Conservation (phyloP, 30 jellyfish, hydroid and myxozoan species). For the Hydractinia echinata region DNA sequence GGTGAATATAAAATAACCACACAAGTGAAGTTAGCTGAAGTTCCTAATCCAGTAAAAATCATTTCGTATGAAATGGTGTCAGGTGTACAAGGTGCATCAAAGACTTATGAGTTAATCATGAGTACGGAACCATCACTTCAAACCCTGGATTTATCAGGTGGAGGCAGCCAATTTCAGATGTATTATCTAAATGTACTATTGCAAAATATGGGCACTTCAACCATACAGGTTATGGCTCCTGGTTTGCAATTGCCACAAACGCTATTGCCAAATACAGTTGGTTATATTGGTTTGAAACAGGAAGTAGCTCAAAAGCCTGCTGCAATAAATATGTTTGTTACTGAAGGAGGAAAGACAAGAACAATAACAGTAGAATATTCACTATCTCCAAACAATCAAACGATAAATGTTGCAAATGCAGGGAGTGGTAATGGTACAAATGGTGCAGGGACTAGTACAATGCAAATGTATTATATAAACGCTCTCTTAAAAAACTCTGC, state of each 20-base stretch:
- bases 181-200: background rate
- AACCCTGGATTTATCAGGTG: background rate
- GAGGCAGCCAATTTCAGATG: background rate
- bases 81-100: slow-evolving; percentile 7
- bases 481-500: background rate
- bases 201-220: background rate
- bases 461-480: background rate
- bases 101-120: background rate
- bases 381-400: background rate
- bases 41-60: background rate
- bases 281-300: no score
- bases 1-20: background rate
- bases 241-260: background rate
- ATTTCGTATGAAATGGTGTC: background rate
- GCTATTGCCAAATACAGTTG: no score
- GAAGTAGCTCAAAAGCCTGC: background rate
- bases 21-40: background rate
- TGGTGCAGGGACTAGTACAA: background rate
- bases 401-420: background rate
- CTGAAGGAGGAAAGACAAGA: background rate
- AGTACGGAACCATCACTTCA: background rate
- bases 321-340: background rate
- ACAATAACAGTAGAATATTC: background rate
- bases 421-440: background rate
- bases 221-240: background rate